Base-by-base conservation (phyloP, 1,140 invertebrate species). In the Drosophila varians region DNA sequence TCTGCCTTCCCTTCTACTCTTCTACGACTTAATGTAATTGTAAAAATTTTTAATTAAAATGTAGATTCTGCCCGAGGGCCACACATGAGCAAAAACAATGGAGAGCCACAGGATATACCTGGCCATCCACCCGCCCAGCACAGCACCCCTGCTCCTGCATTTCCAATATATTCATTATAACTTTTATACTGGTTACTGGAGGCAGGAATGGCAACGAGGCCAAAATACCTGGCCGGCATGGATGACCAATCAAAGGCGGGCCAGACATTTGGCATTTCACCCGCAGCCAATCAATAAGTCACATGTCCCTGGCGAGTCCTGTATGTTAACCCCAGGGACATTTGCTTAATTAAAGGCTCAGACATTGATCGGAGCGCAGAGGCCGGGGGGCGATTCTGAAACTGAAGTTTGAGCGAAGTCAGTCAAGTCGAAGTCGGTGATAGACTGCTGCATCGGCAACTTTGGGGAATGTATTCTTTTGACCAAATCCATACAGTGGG, bases 341-440 rank as follows among this genome's bases (percentile, higher is more conserved):
- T 86, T 86, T 80, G 76, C 82, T 86, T 84, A 86, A 84, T 84
- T 84, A 84, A 84, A 71, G 72, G 54, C 66, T 60, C 57, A 64
- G 65, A 86, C 26, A 62, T 57, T 69, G 75, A 72, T 74, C 58
- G 61, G 26, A 48, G 42, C 31, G 45, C 19, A 83, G 74, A 71
- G 55, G 60, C 78, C 74, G 68, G 43, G 51, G 51, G 70, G 47
- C 54, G 18, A 14, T 25, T 3, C 36, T 7, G 40, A 14, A 43
- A 31, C n/a, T 8, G 38, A 42, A 47, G 54, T 28, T 25, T 18
- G 46, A 11, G 55, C 26, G 28, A 40, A 19, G 28, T 55, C 31
- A 51, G 21, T 23, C 45, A 53, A 49, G 43, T 26, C 47, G 28
- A 43, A 23, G n/a, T 47, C 42, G 18, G 26, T 38, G 72, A 76